Evolutionary conservation across 92 coral and sea anemone genomes (phyloP).

Genomic region (Diadumene lineata): DNA sequence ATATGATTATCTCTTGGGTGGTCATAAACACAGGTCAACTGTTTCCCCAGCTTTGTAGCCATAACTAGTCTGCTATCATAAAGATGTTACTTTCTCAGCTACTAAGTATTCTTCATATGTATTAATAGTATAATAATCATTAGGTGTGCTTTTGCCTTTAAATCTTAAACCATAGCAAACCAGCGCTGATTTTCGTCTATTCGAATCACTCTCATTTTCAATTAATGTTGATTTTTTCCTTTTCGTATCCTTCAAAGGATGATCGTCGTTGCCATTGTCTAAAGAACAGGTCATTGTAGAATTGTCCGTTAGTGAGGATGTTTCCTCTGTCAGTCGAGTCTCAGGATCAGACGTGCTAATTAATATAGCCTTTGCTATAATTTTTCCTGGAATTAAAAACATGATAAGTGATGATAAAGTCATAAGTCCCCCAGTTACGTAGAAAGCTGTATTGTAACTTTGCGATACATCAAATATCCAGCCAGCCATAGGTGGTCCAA

Average conservation of each 20-base stretch:
- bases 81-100: constrained; percentile 28
- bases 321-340: constrained; percentile 4
- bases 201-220: too few relatives aligned
- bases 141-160: not conserved
- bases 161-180: constrained; percentile 24
- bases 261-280: too few relatives aligned
- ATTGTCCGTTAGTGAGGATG: constrained; percentile 1
- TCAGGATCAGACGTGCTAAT: constrained; percentile 12
- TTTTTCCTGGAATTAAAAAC: constrained; percentile 36
- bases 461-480: constrained; percentile 47
- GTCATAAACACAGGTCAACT: too few relatives aligned
- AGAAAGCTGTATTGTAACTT: constrained; percentile 50
- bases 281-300: too few relatives aligned
- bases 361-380: not conserved
- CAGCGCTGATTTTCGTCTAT: constrained; percentile 3
- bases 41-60: not conserved
- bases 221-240: too few relatives aligned
- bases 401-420: constrained; percentile 42
- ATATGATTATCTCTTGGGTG: too few relatives aligned
- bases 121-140: constrained; percentile 9
- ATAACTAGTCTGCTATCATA: not conserved
- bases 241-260: too few relatives aligned
- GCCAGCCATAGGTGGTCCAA: constrained; percentile 83
- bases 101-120: constrained; percentile 18
- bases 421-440: constrained; percentile 53